Percentiles rank a stretch among this genome's conserved stretches.
These are phyloP conservation scores for Lophius americanus DNA, from an alignment of 2,797 vertebrate species.

Conservation along the genomic window DNA sequence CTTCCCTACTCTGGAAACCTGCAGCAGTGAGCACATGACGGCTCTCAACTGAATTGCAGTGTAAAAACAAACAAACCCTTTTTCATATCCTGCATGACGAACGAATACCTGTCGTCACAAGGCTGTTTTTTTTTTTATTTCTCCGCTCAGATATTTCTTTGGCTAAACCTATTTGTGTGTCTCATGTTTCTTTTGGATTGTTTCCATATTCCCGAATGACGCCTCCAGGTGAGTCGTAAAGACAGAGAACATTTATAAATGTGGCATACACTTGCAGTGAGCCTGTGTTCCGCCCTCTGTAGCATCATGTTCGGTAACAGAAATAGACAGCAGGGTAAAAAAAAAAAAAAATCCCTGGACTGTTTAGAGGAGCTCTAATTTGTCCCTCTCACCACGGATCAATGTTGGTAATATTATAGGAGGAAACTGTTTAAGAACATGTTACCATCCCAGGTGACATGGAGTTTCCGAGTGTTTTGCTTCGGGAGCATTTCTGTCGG, in stretches of 20 bases:
- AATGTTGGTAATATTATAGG: conserved; percentile 27
- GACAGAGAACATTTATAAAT: conserved; percentile 65
- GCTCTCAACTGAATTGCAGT: conserved; percentile 28
- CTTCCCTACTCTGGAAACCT: conserved; percentile 38
- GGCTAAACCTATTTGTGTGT: conserved; percentile 44
- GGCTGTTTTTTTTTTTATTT: conserved; percentile 4
- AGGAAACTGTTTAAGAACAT: conserved; percentile 46
- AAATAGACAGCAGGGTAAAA: conserved; percentile 47
- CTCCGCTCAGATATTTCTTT: conserved; percentile 43
- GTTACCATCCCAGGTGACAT: conserved; percentile 31
- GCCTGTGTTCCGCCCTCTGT: conserved; percentile 55
- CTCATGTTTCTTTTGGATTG: conserved; percentile 28
- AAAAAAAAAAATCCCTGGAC: conserved; percentile 50
- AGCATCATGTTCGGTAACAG: conserved; percentile 43
- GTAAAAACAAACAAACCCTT: conserved; percentile 34
- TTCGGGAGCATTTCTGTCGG: conserved; percentile 43
- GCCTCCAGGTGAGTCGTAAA: conserved; percentile 60
- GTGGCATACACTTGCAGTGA: conserved; percentile 53
- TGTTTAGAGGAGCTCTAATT: conserved; percentile 55
- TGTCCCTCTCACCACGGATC: conserved; percentile 44
- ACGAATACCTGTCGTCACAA: conserved; percentile 27
- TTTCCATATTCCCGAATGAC: conserved; percentile 44
- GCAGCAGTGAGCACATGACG: conserved; percentile 39
- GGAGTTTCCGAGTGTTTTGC: conserved; percentile 26
- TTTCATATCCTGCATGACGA: conserved; percentile 28